These are phyloP conservation scores for Hypotaenidia okinawae DNA, from an alignment of 2,797 vertebrate genomes.

Conservation along the genomic window DNA sequence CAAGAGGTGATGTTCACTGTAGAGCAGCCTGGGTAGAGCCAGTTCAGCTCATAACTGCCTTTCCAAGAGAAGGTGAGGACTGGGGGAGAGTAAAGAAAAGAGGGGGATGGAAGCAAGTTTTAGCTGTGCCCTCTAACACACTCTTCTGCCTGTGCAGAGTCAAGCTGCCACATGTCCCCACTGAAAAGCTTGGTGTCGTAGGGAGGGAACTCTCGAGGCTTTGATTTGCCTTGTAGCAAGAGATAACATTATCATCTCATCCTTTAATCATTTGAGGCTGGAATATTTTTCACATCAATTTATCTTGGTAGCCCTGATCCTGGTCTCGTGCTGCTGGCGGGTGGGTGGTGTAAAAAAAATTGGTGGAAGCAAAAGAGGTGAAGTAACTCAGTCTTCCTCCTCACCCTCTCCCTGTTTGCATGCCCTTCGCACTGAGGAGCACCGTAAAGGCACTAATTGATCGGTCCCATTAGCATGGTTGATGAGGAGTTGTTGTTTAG, in stretches of 20 bases:
- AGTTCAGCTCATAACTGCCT: rapidly evolving
- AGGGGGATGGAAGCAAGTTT: neutral
- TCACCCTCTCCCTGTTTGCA: rapidly evolving
- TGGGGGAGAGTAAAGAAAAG: neutral
- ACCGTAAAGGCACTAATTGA: neutral
- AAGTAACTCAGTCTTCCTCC: neutral
- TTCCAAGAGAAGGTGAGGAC: neutral
- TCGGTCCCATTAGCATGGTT: neutral
- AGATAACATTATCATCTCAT: neutral
- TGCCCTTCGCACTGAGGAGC: neutral
- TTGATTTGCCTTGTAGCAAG: slow-evolving; percentile 9
- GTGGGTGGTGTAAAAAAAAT: neutral
- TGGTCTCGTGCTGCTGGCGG: rapidly evolving
- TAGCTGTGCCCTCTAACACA: rapidly evolving
- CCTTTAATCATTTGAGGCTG: neutral
- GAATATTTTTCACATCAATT: neutral
- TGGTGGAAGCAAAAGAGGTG: rapidly evolving
- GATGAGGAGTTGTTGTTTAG: neutral
- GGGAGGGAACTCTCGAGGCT: neutral
- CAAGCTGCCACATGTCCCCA: rapidly evolving
- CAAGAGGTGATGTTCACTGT: neutral
- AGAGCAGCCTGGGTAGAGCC: neutral
- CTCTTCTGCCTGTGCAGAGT: rapidly evolving
- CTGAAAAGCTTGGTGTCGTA: neutral
- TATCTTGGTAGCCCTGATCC: neutral